Percentiles rank a stretch among this genome's conserved stretches.
These are phyloP conservation scores for Prunella strophiata DNA, from an alignment of 2,797 vertebrate genomes.

Conservation along the genomic window DNA sequence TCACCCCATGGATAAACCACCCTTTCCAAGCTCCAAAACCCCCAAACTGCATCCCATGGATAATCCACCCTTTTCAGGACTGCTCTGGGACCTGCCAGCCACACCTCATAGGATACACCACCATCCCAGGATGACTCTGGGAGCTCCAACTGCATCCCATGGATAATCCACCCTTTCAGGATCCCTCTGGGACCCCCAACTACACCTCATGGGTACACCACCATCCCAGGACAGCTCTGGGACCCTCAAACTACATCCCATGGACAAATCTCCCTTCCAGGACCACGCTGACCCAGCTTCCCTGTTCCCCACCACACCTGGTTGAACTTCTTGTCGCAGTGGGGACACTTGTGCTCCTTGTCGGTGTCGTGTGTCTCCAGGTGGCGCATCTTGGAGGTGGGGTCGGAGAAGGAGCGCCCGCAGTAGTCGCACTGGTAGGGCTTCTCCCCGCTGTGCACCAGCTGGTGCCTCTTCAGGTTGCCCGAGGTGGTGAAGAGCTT, in stretches of 20 bases:
- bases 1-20: no score
- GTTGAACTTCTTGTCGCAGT: conserved; percentile 97
- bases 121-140: no score
- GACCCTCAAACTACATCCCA: not conserved
- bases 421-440: conserved; percentile 96
- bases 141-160: no score
- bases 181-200: fast-evolving
- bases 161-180: not conserved
- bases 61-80: not conserved
- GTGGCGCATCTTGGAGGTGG: conserved; percentile 97
- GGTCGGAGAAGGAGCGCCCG: conserved; percentile 93
- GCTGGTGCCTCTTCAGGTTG: conserved; percentile 96
- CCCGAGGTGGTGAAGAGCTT: conserved; percentile 98
- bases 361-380: conserved; percentile 95
- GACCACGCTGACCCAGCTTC: fast-evolving
- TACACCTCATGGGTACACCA: conserved; percentile 66
- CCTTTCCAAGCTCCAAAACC: not conserved
- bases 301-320: conserved; percentile 78
- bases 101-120: conserved; percentile 65
- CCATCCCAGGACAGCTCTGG: not conserved
- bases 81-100: fast-evolving
- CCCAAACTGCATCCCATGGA: no score
- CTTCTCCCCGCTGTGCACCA: conserved; percentile 97
- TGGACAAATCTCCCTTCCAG: not conserved
- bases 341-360: conserved; percentile 95